These are phyloP conservation scores for Eurystomus gularis DNA, from an alignment of 2,113 vertebrate species.

Conservation along the genomic window DNA sequence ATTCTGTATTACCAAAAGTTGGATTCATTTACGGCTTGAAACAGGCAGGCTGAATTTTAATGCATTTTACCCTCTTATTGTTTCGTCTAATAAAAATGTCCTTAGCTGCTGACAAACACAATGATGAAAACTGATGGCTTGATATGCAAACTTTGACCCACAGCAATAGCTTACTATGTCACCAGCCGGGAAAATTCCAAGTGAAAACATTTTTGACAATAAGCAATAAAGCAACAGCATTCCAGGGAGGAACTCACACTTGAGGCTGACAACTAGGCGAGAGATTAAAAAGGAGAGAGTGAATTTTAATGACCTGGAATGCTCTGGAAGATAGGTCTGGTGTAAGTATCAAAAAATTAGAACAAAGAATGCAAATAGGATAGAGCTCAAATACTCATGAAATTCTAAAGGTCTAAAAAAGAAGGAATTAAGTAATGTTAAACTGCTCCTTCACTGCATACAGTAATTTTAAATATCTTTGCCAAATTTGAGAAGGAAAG, in stretches of 20 bases:
- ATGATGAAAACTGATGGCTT: constrained; percentile 66
- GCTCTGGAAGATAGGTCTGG: constrained; percentile 13
- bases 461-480: background rate
- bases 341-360: constrained; percentile 40
- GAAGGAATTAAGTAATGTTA: background rate
- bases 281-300: constrained; percentile 29
- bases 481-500: background rate
- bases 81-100: background rate
- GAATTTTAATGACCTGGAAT: constrained; percentile 62
- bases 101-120: constrained; percentile 49
- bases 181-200: constrained; percentile 53
- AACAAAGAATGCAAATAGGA: background rate
- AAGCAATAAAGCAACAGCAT: constrained; percentile 64
- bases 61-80: background rate
- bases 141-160: constrained; percentile 66
- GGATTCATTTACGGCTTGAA: background rate
- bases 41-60: background rate
- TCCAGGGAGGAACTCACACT: constrained; percentile 63
- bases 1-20: background rate
- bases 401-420: background rate
- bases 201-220: constrained; percentile 34
- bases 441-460: background rate
- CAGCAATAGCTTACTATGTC: constrained; percentile 22
- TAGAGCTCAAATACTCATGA: background rate
- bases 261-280: constrained; percentile 1